phyloP scores from a whole-genome alignment of 2,888 invertebrate genomes.

The Choristoneura rosaceana region DNA sequence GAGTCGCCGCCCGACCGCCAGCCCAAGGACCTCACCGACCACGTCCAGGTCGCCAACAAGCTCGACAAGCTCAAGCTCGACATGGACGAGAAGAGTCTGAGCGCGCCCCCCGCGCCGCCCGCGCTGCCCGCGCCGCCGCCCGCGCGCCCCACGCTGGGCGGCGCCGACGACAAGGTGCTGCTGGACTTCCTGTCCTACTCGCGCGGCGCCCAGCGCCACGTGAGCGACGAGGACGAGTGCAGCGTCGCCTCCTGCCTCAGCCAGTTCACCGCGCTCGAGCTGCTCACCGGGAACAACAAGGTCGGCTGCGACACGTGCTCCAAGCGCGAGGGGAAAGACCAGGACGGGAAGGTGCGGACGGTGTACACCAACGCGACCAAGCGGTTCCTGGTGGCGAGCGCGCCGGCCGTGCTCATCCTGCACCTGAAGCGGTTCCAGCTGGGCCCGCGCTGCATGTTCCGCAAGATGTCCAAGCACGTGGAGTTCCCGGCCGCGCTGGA shows the following conservation, averaged over 20 bases:
- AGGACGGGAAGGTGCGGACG: slow-evolving; percentile 86
- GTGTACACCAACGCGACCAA: slow-evolving; percentile 93
- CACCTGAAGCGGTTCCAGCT: slow-evolving; percentile 98
- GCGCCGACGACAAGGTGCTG: slow-evolving; percentile 62
- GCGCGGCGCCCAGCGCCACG: slow-evolving; percentile 87
- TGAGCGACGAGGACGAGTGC: slow-evolving; percentile 91
- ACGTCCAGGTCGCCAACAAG: slow-evolving; percentile 64
- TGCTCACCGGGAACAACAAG: slow-evolving; percentile 96
- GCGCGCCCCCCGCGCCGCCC: slow-evolving; percentile 7
- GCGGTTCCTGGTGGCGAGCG: slow-evolving; percentile 94
- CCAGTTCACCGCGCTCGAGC: slow-evolving; percentile 96
- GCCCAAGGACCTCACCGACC: slow-evolving; percentile 58
- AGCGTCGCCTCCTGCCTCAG: slow-evolving; percentile 95
- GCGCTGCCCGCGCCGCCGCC: slow-evolving; percentile 51
- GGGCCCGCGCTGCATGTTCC: slow-evolving; percentile 88
- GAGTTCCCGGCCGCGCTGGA: slow-evolving; percentile 94
- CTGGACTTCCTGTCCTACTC: slow-evolving; percentile 67
- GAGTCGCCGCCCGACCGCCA: slow-evolving; percentile 64
- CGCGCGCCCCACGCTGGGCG: slow-evolving; percentile 65
- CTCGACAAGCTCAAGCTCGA: slow-evolving; percentile 72
- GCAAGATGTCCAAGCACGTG: slow-evolving; percentile 94
- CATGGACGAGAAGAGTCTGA: slow-evolving; percentile 53
- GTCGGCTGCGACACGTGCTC: slow-evolving; percentile 97
- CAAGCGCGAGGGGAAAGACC: slow-evolving; percentile 86
- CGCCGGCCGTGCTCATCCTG: slow-evolving; percentile 96